These are phyloP conservation scores for Augochlorella aurata DNA, from an alignment of 2,888 invertebrate genomes.

Conservation along the genomic window DNA sequence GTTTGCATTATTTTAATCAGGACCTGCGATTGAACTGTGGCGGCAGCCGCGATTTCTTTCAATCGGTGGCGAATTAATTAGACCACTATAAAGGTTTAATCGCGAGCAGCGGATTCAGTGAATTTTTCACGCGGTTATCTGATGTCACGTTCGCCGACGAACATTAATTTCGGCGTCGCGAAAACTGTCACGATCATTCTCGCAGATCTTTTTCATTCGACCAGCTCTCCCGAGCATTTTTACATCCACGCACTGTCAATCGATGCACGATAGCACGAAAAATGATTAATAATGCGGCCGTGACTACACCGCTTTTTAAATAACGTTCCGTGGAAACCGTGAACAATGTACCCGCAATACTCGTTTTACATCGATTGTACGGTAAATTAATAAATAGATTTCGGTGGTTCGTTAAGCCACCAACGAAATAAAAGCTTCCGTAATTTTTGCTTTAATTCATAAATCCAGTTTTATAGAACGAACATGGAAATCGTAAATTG, in stretches of 20 bases:
- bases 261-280: background rate
- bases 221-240: background rate
- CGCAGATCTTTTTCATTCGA: background rate
- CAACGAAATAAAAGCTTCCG: background rate
- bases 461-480: background rate
- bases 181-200: constrained; percentile 15
- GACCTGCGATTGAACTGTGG: no score
- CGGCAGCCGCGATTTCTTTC: background rate
- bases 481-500: background rate
- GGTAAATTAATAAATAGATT: constrained; percentile 1
- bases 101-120: background rate
- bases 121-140: background rate
- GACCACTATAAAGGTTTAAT: background rate
- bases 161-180: background rate
- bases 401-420: background rate
- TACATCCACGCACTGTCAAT: background rate
- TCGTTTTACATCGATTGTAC: background rate
- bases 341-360: background rate
- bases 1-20: no score
- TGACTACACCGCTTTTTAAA: background rate
- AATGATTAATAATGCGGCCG: constrained; percentile 2
- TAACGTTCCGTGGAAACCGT: background rate
- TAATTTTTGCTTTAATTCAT: background rate
- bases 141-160: background rate
- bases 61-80: background rate